Evolutionary conservation across 2,797 vertebrate genomes (phyloP), one percentile per base, ranked within the genome.

Genomic region (Taeniopygia guttata): DNA sequence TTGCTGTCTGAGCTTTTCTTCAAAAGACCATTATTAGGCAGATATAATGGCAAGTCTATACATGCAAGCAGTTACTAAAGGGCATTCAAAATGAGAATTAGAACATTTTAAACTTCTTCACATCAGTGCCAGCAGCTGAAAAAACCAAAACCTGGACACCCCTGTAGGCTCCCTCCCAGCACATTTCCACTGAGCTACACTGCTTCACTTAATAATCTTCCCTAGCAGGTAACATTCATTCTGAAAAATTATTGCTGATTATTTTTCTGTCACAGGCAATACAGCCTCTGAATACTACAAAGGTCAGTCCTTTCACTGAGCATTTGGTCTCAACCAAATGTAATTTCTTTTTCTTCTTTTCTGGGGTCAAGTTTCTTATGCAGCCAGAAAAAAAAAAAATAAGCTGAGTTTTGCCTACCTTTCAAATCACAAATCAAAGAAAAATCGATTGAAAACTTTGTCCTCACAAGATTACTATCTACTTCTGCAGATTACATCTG

Each of bases 211-310:
- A 68, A 94, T 84, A 72, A 95, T 54, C 79, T 56, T 73, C 52
- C 87, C 74, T 93, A 73, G 92, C 66, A 96, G 87, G 93, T 93
- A 90, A 68, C 30, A 48, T 25, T 83, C 43, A 75, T 30, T 74
- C 68, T 38, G 16, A 93, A 69, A 42, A 92, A 87, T 62, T 89
- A 89, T 4, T 68, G 66, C 25, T 72, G 36, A 59, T 64, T 83
- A 81, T 52, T 92, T 59, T 82, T 80, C 72, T 91, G 82, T 84
- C 79, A 84, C n/a, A 69, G 45, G 62, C 69, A 81, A 84, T 11
- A 59, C 5, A 73, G 34, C 5, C 68, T n/a, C 49, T 62, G 56
- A 84, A 55, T 16, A 43, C 27, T 52, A 54, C 73, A 84, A 75
- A 94, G 59, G 89, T 87, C 89, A 84, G 55, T 42, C 54, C 30